Conservation (phyloP, 2,113 vertebrate species). For the Probosciger aterrimus region DNA sequence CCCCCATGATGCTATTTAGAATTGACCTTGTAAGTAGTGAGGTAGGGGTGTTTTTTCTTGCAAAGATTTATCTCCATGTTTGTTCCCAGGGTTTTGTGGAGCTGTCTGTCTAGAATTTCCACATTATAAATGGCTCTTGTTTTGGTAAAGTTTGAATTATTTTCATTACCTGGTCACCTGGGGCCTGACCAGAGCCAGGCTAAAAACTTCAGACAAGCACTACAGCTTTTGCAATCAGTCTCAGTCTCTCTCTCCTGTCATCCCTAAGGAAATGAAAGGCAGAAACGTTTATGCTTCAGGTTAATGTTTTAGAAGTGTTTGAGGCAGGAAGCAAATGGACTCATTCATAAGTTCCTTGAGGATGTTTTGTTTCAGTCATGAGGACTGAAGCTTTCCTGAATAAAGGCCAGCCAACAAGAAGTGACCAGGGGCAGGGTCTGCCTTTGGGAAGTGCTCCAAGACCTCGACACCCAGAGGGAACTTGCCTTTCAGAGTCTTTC, state of each 20-base stretch:
- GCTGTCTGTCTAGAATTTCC: slow-evolving; percentile 76
- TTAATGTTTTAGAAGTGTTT: slow-evolving; percentile 71
- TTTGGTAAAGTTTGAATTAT: slow-evolving; percentile 80
- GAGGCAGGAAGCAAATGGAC: slow-evolving; percentile 62
- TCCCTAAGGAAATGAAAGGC: slow-evolving; percentile 71
- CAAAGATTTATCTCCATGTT: slow-evolving; percentile 65
- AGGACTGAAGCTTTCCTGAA: slow-evolving; percentile 7
- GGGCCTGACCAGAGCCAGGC: slow-evolving; percentile 70
- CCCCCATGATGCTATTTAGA: background rate
- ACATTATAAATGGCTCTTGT: slow-evolving; percentile 75
- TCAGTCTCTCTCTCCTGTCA: slow-evolving; percentile 67
- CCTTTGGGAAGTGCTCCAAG: background rate
- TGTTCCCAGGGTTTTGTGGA: slow-evolving; percentile 69
- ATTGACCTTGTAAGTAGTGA: slow-evolving; percentile 20
- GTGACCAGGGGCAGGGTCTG: background rate
- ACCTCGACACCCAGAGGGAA: background rate
- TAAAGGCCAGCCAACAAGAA: background rate
- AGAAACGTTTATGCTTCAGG: slow-evolving; percentile 68
- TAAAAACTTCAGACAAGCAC: slow-evolving; percentile 76
- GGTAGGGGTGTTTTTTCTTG: slow-evolving; percentile 17
- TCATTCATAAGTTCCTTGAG: slow-evolving; percentile 61
- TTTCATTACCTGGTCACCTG: slow-evolving; percentile 81
- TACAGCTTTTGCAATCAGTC: slow-evolving; percentile 70
- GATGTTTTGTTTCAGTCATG: slow-evolving; percentile 59
- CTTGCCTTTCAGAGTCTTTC: background rate